Percentiles rank a stretch among this genome's conserved stretches.
phyloP scores from a whole-genome alignment of 2,797 vertebrate genomes.

The Strix occidentalis region DNA sequence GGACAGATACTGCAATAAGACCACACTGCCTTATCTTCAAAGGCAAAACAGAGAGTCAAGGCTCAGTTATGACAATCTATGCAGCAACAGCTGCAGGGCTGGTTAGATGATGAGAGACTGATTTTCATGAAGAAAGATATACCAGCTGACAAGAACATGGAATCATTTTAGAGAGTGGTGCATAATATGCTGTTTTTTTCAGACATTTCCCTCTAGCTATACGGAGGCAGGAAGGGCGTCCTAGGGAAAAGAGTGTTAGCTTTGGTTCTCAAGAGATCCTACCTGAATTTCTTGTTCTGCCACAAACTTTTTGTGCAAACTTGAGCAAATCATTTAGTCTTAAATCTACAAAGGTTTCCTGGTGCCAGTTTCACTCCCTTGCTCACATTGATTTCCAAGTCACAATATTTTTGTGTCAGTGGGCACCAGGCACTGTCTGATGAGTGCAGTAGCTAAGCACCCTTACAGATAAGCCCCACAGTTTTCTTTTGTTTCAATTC shows the following conservation, averaged over 20 bases:
- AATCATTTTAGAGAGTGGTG: background rate
- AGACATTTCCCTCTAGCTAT: background rate
- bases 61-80: constrained; percentile 28
- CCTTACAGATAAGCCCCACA: background rate
- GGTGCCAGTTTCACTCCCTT: background rate
- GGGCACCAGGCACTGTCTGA: background rate
- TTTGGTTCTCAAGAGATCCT: background rate
- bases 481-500: background rate
- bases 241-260: background rate
- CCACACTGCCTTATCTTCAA: constrained; percentile 32
- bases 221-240: background rate
- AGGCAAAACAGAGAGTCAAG: constrained; percentile 28
- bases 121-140: constrained; percentile 42
- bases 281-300: background rate
- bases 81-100: constrained; percentile 43
- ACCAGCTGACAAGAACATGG: constrained; percentile 24
- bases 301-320: background rate
- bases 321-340: background rate
- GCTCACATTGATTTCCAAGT: background rate
- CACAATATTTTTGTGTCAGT: background rate
- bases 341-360: background rate
- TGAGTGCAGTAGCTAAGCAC: background rate
- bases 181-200: background rate
- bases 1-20: background rate
- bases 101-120: constrained; percentile 38